Base-by-base conservation (phyloP, 92 coral and sea anemone species). In the Epizoanthus ramosus region DNA sequence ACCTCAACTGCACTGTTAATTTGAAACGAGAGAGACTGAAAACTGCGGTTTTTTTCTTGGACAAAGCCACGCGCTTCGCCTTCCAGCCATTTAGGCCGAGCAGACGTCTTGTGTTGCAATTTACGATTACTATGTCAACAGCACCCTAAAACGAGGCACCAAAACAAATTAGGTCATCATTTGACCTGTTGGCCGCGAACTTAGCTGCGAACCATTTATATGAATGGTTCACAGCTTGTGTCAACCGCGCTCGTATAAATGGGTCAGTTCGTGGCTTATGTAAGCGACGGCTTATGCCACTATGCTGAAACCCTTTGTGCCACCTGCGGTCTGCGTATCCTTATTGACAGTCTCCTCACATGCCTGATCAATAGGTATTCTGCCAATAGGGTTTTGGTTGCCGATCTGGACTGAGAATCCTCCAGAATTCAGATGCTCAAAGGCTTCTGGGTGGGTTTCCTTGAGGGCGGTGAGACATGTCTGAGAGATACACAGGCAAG, bases 261-360 rank as follows among this genome's bases (percentile, higher is more conserved):
- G n/a, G n/a, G n/a, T n/a, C n/a, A n/a, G n/a, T n/a, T n/a, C n/a
- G n/a, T n/a, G n/a, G n/a, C n/a, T n/a, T n/a, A n/a, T n/a, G n/a
- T n/a, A n/a, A n/a, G n/a, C n/a, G n/a, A n/a, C n/a, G n/a, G n/a
- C n/a, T n/a, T n/a, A n/a, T n/a, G n/a, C n/a, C n/a, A n/a, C n/a
- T n/a, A n/a, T n/a, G 68, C 84, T 86, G 41, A 90, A 90, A 5
- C 93, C 84, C 17, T 82, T 84, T 41, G 89, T 90, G 84, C 91
- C 85, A 21, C 90, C 88, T 63, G 71, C 73, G 14, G 90, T 89
- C 86, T 80, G 82, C 12, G 89, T 89, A 79, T 80, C 82, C 37
- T 73, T 70, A 60, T 81, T 90, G 8, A 90, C 87, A 57, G 88
- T 90, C 73, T 90, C 87, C 69, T 90, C 88, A 43, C 86, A 74